These are phyloP conservation scores for Paragorgia papillata DNA, from an alignment of 92 coral and sea anemone genomes.

Conservation along the genomic window DNA sequence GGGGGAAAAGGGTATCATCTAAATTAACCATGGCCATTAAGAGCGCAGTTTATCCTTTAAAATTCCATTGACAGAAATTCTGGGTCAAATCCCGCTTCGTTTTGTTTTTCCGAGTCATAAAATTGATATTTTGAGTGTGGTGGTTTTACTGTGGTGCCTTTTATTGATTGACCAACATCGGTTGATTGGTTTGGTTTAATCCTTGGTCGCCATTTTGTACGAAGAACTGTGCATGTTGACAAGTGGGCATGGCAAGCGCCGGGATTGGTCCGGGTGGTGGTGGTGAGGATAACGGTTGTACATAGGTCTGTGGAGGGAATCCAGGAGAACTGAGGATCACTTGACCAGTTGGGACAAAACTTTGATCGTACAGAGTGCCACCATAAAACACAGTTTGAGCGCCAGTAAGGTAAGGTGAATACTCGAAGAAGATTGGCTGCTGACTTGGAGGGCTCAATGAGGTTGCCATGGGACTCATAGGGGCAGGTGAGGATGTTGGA, in stretches of 20 bases:
- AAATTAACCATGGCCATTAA: neutral
- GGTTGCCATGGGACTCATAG: slow-evolving; percentile 43
- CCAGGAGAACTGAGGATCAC: slow-evolving; percentile 35
- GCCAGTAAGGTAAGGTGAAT: slow-evolving; percentile 27
- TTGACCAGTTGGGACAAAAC: slow-evolving; percentile 38
- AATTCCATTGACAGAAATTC: neutral
- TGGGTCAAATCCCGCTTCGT: neutral
- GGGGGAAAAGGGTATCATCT: neutral
- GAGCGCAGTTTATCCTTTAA: slow-evolving; percentile 13
- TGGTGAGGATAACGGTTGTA: slow-evolving; percentile 36
- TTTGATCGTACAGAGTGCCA: slow-evolving; percentile 34
- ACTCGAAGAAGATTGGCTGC: slow-evolving; percentile 31
- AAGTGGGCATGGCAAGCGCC: slow-evolving; percentile 19
- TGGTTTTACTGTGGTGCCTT: neutral
- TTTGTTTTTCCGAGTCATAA: neutral
- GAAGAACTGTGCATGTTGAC: slow-evolving; percentile 36
- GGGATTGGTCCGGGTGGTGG: slow-evolving; percentile 30
- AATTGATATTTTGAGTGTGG: slow-evolving; percentile 1
- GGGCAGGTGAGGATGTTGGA: slow-evolving; percentile 28
- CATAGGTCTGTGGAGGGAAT: slow-evolving; percentile 37
- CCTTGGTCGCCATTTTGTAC: slow-evolving; percentile 31
- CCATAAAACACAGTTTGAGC: slow-evolving; percentile 29
- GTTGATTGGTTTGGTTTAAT: slow-evolving; percentile 8
- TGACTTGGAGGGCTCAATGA: slow-evolving; percentile 31
- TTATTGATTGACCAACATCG: slow-evolving; percentile 43